Base-by-base conservation (phyloP, 1,140 invertebrate species). In the Drosophila ficusphila region DNA sequence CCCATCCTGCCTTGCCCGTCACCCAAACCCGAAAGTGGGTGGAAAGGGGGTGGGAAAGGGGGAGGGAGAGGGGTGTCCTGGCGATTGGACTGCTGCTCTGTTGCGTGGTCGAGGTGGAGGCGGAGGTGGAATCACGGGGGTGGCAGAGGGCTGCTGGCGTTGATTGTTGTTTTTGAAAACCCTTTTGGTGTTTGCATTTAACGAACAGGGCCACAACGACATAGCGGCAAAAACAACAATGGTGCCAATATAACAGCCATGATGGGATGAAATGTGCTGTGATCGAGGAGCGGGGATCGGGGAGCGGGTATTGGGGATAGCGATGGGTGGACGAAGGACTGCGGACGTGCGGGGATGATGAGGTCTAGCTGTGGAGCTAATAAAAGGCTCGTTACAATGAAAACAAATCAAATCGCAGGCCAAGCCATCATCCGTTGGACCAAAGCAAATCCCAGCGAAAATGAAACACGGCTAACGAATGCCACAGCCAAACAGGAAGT, bases 161-260 rank as follows among this genome's bases (percentile, higher is more conserved):
- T 74, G 62, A 68, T 83, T 83, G 75, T 67, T 75, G 75, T 65
- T 79, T 77, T 72, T 56, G 62, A 81, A 81, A 88, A 86, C 82
- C 81, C 82, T 81, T 85, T 86, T 86, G 83, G 82, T 86, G 81
- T 86, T 86, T 86, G 81, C 81, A 86, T 86, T 86, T 86, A 86
- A 86, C 81, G 81, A 88, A 86, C 82, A 86, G 75, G 77, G 74
- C 82, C 81, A 62, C 81, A 81, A 79, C 81, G 72, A 69, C 62
- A 74, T 33, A 53, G 68, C 44, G 65, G 44, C 78, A 74, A 67
- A 48, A 74, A 51, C 53, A 88, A 70, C 82, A 88, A 88, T 76
- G 81, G 70, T 70, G 81, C 77, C 81, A 86, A 88, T 86, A 86
- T 52, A 64, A 41, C 42, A 48, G 56, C 33, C 39, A 46, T 18